Percentiles rank a stretch among this genome's conserved stretches.
Evolutionary conservation across 1,140 invertebrate species (phyloP).

Genomic region (Adelges cooleyi): DNA sequence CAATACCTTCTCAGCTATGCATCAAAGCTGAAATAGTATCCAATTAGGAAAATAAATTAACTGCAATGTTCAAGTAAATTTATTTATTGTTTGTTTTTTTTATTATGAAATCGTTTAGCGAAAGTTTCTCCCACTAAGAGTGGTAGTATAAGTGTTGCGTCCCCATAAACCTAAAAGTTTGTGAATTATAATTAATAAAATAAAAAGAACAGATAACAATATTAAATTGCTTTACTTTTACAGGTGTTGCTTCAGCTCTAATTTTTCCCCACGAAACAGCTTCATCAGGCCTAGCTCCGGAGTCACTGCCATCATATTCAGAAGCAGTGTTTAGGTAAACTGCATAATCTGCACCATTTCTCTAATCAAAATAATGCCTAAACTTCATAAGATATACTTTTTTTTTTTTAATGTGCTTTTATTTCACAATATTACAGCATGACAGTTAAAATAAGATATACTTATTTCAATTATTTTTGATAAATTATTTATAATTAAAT

Average conservation of each 20-base stretch:
- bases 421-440: too few relatives aligned
- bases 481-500: conserved; percentile 29
- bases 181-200: neutral
- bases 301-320: conserved; percentile 98
- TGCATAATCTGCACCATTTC: conserved; percentile 95
- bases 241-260: conserved; percentile 70
- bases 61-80: conserved; percentile 31
- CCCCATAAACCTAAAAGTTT: conserved; percentile 65
- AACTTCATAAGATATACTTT: too few relatives aligned
- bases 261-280: conserved; percentile 99
- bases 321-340: conserved; percentile 95
- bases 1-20: neutral
- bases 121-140: conserved; percentile 93
- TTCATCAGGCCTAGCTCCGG: conserved; percentile 94
- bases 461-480: neutral
- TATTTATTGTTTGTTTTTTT: neutral
- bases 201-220: neutral
- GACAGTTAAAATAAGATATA: neutral
- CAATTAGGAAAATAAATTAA: neutral
- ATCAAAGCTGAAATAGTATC: too few relatives aligned
- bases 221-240: conserved; percentile 62
- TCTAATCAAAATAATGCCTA: too few relatives aligned
- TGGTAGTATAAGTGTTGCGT: conserved; percentile 91
- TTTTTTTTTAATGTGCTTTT: too few relatives aligned
- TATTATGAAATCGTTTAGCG: conserved; percentile 42